These are phyloP conservation scores for Aphelinus atriplicis DNA, from an alignment of 1,140 invertebrate species.

Conservation along the genomic window DNA sequence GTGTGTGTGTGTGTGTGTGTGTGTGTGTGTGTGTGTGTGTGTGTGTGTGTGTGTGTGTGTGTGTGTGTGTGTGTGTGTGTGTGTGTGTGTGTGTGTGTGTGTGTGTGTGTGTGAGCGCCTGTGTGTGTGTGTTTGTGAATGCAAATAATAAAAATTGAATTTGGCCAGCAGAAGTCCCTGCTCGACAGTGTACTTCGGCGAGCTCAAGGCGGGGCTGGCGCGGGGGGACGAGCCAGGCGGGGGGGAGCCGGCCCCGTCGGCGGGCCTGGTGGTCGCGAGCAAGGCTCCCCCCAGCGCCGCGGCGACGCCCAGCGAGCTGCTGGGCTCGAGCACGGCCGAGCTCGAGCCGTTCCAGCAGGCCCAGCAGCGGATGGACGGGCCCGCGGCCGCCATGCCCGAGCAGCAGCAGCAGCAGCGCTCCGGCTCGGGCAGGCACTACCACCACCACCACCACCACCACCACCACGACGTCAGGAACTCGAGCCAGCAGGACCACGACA, in stretches of 20 bases:
- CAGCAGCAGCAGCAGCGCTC: slow-evolving; percentile 48
- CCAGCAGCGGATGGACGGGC: slow-evolving; percentile 34
- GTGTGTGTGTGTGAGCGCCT: background rate
- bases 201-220: slow-evolving; percentile 26
- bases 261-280: slow-evolving; percentile 37
- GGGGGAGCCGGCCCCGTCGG: background rate
- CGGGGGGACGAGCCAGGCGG: background rate
- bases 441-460: slow-evolving; percentile 54
- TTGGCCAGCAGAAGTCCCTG: slow-evolving; percentile 52
- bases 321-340: slow-evolving; percentile 40
- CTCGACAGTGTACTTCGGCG: slow-evolving; percentile 58
- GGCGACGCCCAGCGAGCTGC: slow-evolving; percentile 15
- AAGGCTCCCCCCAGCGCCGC: slow-evolving; percentile 46
- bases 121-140: no score
- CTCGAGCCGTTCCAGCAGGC: background rate
- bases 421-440: slow-evolving; percentile 18
- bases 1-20: no score
- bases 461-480: slow-evolving; percentile 48
- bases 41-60: background rate
- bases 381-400: slow-evolving; percentile 49
- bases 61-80: background rate
- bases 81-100: background rate
- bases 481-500: slow-evolving; percentile 48
- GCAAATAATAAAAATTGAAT: no score
- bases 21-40: background rate